Percentiles rank a stretch among this genome's conserved stretches.
Conservation (phyloP, 2,888 invertebrate genomes). For the Dione juno region DNA sequence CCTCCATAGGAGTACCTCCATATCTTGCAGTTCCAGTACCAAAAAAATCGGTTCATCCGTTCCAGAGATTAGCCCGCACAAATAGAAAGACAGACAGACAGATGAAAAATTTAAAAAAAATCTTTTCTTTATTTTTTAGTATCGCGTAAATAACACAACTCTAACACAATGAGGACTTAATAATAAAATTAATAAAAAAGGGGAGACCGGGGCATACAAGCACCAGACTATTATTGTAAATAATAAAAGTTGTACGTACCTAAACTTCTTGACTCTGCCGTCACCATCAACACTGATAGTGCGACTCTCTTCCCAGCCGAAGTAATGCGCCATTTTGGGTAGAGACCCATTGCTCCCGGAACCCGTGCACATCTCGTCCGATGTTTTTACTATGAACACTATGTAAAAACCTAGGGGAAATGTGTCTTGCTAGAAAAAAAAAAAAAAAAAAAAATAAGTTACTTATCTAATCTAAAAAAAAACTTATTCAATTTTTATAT, state of each 20-base stretch:
- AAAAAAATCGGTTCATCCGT: no score
- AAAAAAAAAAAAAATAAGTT: no score
- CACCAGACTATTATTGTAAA: background rate
- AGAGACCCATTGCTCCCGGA: slow-evolving; percentile 53
- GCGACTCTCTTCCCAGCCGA: slow-evolving; percentile 60
- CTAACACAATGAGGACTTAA: no score
- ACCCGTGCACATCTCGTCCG: slow-evolving; percentile 83
- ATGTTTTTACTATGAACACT: slow-evolving; percentile 89
- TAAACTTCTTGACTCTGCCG: slow-evolving; percentile 69
- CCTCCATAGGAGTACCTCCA: no score
- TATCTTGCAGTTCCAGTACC: no score
- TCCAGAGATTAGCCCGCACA: no score
- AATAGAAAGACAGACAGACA: no score
- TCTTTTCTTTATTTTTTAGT: no score
- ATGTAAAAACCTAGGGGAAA: slow-evolving; percentile 90
- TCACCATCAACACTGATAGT: slow-evolving; percentile 52
- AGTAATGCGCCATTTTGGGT: slow-evolving; percentile 61
- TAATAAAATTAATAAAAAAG: background rate
- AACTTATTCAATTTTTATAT: no score
- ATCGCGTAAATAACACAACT: no score
- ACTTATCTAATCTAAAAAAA: no score
- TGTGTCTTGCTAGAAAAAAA: slow-evolving; percentile 82
- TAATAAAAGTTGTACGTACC: slow-evolving; percentile 51
- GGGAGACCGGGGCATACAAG: background rate
- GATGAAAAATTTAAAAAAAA: no score